Evolutionary conservation across 2,888 invertebrate genomes (phyloP).

Genomic region (Caenorhabditis macrosperma): DNA sequence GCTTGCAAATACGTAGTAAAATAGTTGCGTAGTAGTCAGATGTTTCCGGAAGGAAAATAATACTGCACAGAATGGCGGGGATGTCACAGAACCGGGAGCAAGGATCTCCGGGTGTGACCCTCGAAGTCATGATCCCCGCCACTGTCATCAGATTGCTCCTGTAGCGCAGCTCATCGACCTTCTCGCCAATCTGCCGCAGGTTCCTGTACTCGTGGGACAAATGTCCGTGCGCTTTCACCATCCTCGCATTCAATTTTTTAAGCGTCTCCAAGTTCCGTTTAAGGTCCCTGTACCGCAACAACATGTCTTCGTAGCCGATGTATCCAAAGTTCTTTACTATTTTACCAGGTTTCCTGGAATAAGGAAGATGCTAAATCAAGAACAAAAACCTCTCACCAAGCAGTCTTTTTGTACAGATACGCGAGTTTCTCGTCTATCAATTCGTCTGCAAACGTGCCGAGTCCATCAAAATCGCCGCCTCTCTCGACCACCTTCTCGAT

Average conservation of each 20-base stretch:
- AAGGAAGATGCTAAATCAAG: too few species aligned
- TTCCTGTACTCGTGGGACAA: slow-evolving; percentile 9
- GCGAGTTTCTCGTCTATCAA: neutral
- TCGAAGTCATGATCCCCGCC: neutral
- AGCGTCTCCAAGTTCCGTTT: slow-evolving; percentile 7
- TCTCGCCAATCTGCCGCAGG: slow-evolving; percentile 36
- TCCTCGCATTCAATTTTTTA: neutral
- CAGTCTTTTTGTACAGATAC: slow-evolving; percentile 20
- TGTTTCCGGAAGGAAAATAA: slow-evolving; percentile 12
- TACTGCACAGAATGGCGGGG: slow-evolving; percentile 2
- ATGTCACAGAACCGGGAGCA: slow-evolving; percentile 5
- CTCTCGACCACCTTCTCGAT: too few species aligned
- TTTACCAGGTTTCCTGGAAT: slow-evolving; percentile 1
- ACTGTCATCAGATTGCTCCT: neutral
- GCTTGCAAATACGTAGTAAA: slow-evolving; percentile 25
- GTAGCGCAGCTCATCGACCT: slow-evolving; percentile 24
- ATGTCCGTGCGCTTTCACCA: neutral
- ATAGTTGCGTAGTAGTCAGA: slow-evolving; percentile 2
- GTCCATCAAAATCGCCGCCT: too few species aligned
- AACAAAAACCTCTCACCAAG: slow-evolving; percentile 16
- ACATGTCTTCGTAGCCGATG: slow-evolving; percentile 26
- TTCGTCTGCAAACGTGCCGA: too few species aligned
- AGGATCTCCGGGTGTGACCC: neutral
- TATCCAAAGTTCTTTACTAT: neutral
- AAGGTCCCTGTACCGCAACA: slow-evolving; percentile 21